Evolutionary conservation across 2,113 vertebrate genomes (phyloP).

Genomic region (Pterophyllum scalare): DNA sequence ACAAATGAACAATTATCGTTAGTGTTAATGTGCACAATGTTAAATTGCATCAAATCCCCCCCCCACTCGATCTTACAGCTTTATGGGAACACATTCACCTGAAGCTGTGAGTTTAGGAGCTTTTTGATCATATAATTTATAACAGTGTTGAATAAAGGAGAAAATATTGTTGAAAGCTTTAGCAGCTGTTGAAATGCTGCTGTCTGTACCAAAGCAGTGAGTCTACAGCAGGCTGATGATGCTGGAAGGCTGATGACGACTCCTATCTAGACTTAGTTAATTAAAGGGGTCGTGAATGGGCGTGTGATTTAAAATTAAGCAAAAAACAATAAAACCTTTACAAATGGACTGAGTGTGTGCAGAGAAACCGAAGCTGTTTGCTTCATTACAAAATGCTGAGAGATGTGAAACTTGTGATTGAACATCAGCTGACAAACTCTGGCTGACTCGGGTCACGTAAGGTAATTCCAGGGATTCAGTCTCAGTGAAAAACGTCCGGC

Average conservation of each 20-base stretch:
- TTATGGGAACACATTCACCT: rapidly evolving
- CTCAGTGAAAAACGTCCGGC: background rate
- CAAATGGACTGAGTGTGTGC: background rate
- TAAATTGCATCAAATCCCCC: background rate
- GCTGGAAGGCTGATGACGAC: background rate
- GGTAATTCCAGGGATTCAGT: background rate
- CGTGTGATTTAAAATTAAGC: background rate
- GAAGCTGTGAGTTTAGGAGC: background rate
- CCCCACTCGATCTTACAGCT: rapidly evolving
- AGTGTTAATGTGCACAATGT: background rate
- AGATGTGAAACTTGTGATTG: background rate
- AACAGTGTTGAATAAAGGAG: background rate
- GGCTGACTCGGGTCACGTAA: background rate
- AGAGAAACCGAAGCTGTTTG: background rate
- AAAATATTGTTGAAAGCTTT: background rate
- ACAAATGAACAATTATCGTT: rapidly evolving
- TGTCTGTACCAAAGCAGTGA: background rate
- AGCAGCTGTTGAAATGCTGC: background rate
- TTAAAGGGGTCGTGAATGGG: background rate
- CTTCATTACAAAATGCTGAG: background rate
- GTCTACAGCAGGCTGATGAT: background rate
- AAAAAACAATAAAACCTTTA: background rate
- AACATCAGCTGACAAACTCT: background rate
- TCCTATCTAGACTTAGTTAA: background rate
- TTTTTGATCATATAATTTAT: rapidly evolving